These are phyloP conservation scores for Heterocephalus glaber DNA, from an alignment of 2,113 vertebrate genomes.

Conservation along the genomic window DNA sequence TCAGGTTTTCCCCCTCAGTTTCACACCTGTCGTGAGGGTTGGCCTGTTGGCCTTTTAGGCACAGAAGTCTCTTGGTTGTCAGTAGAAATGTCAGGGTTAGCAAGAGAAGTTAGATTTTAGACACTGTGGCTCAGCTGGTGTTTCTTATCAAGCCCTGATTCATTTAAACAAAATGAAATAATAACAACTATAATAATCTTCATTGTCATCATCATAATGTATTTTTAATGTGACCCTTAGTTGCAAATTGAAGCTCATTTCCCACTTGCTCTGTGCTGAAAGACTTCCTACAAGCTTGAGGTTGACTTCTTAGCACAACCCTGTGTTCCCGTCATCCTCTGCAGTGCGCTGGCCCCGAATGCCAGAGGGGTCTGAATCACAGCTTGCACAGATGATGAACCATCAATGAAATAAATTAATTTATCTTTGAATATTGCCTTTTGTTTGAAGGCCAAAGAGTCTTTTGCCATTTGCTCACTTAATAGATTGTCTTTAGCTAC, in stretches of 20 bases:
- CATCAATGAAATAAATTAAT: not conserved
- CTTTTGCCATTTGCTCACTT: constrained; percentile 24
- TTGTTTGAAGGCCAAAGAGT: not conserved
- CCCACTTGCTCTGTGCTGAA: not conserved
- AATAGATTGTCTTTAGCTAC: not conserved
- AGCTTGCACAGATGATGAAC: not conserved
- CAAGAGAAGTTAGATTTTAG: constrained; percentile 28
- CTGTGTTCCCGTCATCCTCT: not conserved
- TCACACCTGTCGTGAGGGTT: not conserved
- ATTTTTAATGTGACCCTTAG: constrained; percentile 64
- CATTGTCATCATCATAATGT: constrained; percentile 27
- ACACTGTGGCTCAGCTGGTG: not conserved
- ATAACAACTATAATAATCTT: constrained; percentile 18
- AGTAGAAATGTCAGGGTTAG: not conserved
- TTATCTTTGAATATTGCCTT: constrained; percentile 23
- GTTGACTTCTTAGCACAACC: not conserved
- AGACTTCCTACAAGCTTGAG: not conserved
- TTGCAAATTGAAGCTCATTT: constrained; percentile 44
- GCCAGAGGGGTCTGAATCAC: constrained; percentile 13
- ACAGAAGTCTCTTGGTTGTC: not conserved
- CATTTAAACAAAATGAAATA: constrained; percentile 58
- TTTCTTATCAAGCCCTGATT: constrained; percentile 8
- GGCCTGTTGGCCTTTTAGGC: not conserved
- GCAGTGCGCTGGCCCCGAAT: not conserved
- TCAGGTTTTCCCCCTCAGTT: not conserved